Evolutionary conservation across 2,797 vertebrate genomes (phyloP).

Genomic region (Sebastes hubbsi): DNA sequence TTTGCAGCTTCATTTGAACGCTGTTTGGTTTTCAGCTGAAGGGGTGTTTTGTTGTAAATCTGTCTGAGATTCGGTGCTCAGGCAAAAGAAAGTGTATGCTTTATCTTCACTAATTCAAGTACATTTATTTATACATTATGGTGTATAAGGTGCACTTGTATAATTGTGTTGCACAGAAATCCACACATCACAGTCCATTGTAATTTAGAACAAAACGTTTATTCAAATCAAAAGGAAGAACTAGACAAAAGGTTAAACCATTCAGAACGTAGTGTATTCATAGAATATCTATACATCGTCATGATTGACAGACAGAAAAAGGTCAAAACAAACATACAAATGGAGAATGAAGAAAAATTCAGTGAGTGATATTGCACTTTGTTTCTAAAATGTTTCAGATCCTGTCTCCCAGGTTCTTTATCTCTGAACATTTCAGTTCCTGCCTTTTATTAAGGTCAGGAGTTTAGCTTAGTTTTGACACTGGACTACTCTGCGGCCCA

Average conservation of each 20-base stretch:
- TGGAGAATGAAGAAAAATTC: slow-evolving; percentile 90
- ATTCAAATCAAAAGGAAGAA: slow-evolving; percentile 93
- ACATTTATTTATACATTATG: background rate
- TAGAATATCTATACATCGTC: slow-evolving; percentile 92
- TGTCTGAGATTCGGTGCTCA: background rate
- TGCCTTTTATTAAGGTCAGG: slow-evolving; percentile 77
- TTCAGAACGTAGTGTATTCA: slow-evolving; percentile 89
- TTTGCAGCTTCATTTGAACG: background rate
- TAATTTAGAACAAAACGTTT: slow-evolving; percentile 82
- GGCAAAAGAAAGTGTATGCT: background rate
- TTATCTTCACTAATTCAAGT: background rate
- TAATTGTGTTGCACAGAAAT: background rate
- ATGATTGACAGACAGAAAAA: slow-evolving; percentile 85
- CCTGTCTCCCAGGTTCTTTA: slow-evolving; percentile 75
- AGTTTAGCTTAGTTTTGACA: slow-evolving; percentile 88
- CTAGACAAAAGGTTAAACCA: slow-evolving; percentile 89
- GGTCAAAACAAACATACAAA: slow-evolving; percentile 83
- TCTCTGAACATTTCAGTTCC: slow-evolving; percentile 81
- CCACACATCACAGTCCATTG: background rate
- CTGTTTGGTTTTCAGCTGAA: background rate
- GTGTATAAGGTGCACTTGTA: background rate
- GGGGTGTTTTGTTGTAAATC: background rate
- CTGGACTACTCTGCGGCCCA: slow-evolving; percentile 84
- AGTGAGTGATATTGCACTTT: slow-evolving; percentile 99
- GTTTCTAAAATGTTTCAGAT: slow-evolving; percentile 92